Conservation (phyloP, 2,113 vertebrate species). For the Toxotes jaculatrix region DNA sequence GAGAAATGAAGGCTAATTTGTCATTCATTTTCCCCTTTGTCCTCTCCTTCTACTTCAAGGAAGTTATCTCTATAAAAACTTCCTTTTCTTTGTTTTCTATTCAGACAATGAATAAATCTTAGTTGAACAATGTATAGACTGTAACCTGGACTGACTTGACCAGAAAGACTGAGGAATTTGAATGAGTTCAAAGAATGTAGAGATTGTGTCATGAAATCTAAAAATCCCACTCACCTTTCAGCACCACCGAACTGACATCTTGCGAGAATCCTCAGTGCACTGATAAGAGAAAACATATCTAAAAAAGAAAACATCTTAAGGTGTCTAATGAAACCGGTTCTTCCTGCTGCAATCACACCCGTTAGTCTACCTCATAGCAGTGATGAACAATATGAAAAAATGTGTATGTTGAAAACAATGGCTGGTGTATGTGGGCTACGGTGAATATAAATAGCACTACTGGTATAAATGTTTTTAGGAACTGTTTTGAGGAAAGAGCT, state of each 20-base stretch:
- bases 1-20: no score
- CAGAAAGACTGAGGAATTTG: no score
- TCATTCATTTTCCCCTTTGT: no score
- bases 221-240: conserved; percentile 31
- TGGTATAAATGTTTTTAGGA: no score
- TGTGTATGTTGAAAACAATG: background rate
- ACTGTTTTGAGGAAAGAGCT: background rate
- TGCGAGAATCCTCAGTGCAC: background rate
- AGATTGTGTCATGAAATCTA: background rate
- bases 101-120: no score
- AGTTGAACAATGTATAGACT: background rate
- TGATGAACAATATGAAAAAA: background rate
- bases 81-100: no score
- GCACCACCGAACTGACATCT: background rate
- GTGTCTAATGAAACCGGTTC: conserved; percentile 30
- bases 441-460: no score
- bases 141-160: background rate
- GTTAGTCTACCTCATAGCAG: background rate
- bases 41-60: no score
- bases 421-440: no score
- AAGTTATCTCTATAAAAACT: no score
- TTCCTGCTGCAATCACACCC: conserved; percentile 5
- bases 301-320: background rate
- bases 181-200: background rate
- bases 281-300: background rate